Evolutionary conservation across 2,888 invertebrate species (phyloP).

Genomic region (Eupithecia exiguata): DNA sequence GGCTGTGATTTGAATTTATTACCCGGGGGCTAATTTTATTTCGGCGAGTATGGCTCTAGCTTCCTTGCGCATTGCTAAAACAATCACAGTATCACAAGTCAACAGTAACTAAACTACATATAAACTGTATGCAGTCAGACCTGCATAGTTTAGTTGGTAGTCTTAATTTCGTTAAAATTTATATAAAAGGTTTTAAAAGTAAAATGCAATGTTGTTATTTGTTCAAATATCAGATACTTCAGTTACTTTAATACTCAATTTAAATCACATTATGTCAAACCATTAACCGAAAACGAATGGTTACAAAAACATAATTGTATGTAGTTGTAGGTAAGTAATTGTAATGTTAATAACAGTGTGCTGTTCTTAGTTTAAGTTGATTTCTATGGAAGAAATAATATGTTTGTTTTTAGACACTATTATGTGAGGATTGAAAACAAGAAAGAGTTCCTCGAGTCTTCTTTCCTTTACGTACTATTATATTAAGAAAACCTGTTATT

Average conservation of each 20-base stretch:
- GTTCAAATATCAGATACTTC: neutral
- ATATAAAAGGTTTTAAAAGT: neutral
- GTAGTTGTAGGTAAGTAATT: too few relatives aligned
- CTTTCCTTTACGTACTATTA: neutral
- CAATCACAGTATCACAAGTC: conserved; percentile 12
- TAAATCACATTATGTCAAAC: neutral
- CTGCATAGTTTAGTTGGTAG: neutral
- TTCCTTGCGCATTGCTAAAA: conserved; percentile 28
- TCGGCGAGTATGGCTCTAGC: conserved; percentile 48
- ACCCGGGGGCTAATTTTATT: conserved; percentile 80
- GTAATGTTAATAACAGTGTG: too few relatives aligned
- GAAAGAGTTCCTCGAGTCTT: neutral
- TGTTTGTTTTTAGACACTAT: neutral
- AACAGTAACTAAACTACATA: conserved; percentile 14
- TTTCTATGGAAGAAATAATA: too few relatives aligned
- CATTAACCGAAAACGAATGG: neutral
- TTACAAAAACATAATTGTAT: neutral
- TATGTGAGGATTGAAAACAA: neutral
- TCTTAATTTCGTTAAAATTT: neutral
- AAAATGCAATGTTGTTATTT: neutral
- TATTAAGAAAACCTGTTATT: neutral
- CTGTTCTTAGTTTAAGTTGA: too few relatives aligned
- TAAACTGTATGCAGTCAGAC: neutral
- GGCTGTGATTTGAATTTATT: conserved; percentile 82
- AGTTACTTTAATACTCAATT: neutral